Conservation (phyloP, 2,113 vertebrate genomes). For the Helogale parvula region DNA sequence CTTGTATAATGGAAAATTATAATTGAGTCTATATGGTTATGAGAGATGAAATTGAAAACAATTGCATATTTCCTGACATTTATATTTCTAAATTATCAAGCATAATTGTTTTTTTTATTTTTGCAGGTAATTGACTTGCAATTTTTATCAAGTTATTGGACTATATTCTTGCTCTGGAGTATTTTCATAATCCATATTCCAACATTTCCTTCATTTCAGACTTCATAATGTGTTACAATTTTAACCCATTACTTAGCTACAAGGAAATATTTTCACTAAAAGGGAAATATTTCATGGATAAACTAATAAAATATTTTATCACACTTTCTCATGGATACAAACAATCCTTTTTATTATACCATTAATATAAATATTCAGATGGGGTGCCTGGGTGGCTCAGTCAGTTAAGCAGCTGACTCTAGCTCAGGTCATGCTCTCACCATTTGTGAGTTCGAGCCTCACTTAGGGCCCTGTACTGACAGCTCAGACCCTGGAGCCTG, state of each 20-base stretch:
- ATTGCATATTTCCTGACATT: conserved; percentile 66
- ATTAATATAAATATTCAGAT: background rate
- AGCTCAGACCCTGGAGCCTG: no score
- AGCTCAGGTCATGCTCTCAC: no score
- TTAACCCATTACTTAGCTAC: background rate
- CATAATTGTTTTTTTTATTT: conserved; percentile 38
- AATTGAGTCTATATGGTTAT: conserved; percentile 66
- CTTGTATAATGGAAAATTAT: conserved; percentile 55
- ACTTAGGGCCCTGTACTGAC: no score
- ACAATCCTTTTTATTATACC: background rate
- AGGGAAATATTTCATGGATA: background rate
- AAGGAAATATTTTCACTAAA: conserved; percentile 16
- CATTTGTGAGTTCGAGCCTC: no score
- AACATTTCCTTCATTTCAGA: background rate
- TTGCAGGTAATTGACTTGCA: conserved; percentile 66
- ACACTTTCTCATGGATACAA: background rate
- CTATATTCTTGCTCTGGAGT: conserved; percentile 21
- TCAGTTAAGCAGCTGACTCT: no score
- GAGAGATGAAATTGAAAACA: conserved; percentile 72
- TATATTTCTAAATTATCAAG: conserved; percentile 63
- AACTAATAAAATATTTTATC: conserved; percentile 26
- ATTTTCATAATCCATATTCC: conserved; percentile 27
- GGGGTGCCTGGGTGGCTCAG: no score
- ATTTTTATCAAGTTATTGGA: conserved; percentile 43
- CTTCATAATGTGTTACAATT: conserved; percentile 38